Conservation (phyloP, 2,113 vertebrate genomes). For the Rhinopithecus roxellana region DNA sequence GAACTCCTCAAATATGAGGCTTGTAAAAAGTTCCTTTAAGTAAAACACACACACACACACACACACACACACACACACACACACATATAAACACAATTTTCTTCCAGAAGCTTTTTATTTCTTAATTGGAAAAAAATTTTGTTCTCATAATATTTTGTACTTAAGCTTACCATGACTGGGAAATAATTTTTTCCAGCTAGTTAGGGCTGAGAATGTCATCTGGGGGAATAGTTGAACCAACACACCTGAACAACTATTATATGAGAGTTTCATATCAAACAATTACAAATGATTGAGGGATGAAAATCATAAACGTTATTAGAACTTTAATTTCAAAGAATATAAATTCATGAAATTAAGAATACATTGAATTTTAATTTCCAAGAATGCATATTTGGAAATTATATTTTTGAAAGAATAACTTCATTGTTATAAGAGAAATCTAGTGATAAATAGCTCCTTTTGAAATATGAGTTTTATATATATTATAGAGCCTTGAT, state of each 20-base stretch:
- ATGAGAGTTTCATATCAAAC: not conserved
- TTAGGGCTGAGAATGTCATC: not conserved
- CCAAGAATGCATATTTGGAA: not conserved
- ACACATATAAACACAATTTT: not conserved
- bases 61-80: not conserved
- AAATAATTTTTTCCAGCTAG: not conserved
- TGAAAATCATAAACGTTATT: not conserved
- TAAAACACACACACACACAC: not conserved
- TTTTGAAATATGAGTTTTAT: not conserved
- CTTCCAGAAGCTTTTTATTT: not conserved
- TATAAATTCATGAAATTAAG: not conserved
- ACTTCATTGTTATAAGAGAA: not conserved
- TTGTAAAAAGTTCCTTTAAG: not conserved
- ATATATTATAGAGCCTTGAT: not conserved
- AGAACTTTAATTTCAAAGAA: not conserved
- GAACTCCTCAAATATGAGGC: not conserved
- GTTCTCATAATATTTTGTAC: not conserved
- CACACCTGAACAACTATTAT: not conserved
- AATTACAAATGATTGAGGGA: not conserved
- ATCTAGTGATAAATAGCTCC: not conserved
- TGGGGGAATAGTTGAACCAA: not conserved
- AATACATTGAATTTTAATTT: constrained; percentile 4
- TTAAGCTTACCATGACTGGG: not conserved
- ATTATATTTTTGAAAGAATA: not conserved
- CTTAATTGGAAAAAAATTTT: not conserved